A percentile compares a stretch with the other conserved stretches of the same genome.
Evolutionary conservation across 1,140 invertebrate species (phyloP).

Genomic region (Lordiphosa clarofinis): DNA sequence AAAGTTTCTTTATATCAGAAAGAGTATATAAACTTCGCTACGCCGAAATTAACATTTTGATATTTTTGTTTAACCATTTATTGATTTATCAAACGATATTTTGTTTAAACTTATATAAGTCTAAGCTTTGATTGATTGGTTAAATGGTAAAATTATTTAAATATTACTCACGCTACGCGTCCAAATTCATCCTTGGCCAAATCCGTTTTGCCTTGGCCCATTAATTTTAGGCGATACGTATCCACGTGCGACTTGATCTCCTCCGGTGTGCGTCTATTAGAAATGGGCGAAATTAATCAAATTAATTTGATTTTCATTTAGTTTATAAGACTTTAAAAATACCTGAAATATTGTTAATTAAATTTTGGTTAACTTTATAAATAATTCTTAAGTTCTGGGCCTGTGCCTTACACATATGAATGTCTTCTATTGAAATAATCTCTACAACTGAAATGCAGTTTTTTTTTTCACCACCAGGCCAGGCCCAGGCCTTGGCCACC

Average conservation of each 20-base stretch:
- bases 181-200: conserved; percentile 87
- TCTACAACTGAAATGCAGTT: conserved; percentile 76
- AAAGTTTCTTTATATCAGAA: too few relatives aligned
- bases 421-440: conserved; percentile 67
- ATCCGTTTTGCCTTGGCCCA: conserved; percentile 81
- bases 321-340: background rate
- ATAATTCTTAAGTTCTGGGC: conserved; percentile 11
- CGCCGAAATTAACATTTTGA: too few relatives aligned
- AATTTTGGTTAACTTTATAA: background rate
- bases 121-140: background rate
- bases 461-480: conserved; percentile 66
- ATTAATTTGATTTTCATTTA: background rate
- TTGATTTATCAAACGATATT: conserved; percentile 60
- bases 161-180: conserved; percentile 86
- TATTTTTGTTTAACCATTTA: conserved; percentile 52
- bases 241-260: conserved; percentile 90
- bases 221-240: conserved; percentile 89
- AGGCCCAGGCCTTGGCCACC: conserved; percentile 29
- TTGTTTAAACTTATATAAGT: conserved; percentile 65
- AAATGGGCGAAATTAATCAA: background rate
- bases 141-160: background rate
- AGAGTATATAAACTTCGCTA: too few relatives aligned
- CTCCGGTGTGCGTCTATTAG: conserved; percentile 86
- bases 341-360: conserved; percentile 29
- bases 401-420: conserved; percentile 25